Evolutionary conservation across 2,888 invertebrate species (phyloP).

Genomic region (Drosophila imparisetae): DNA sequence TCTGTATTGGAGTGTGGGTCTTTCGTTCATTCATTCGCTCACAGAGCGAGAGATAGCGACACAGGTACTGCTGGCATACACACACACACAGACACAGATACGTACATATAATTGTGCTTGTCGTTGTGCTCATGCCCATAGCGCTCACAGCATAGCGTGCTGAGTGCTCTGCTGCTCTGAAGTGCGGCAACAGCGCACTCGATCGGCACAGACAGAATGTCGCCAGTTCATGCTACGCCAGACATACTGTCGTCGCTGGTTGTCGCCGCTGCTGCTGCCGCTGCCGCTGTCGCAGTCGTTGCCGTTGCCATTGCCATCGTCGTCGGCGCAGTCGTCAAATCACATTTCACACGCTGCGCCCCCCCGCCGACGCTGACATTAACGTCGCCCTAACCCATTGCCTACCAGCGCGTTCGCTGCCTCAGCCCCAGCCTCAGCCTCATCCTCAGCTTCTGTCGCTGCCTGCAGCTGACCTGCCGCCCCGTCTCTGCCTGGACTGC

Average conservation of each 20-base stretch:
- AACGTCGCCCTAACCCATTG: conserved; percentile 35
- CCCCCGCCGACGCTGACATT: conserved; percentile 26
- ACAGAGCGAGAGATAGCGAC: conserved; percentile 15
- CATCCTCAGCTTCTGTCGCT: conserved; percentile 8
- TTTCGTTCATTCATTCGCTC: conserved; percentile 46
- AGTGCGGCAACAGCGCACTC: conserved; percentile 88
- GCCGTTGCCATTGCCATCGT: conserved; percentile 19
- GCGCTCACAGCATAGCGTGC: conserved; percentile 47
- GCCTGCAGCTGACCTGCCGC: conserved; percentile 39
- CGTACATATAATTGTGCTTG: background rate
- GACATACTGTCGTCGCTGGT: conserved; percentile 89
- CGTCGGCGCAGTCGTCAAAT: conserved; percentile 58
- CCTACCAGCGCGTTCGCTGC: conserved; percentile 23
- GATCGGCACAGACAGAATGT: conserved; percentile 96
- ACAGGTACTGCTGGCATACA: conserved; percentile 24
- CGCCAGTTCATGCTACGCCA: conserved; percentile 93
- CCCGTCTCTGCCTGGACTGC: conserved; percentile 29
- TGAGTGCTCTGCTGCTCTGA: conserved; percentile 49
- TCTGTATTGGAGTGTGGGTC: conserved; percentile 37
- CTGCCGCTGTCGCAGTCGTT: conserved; percentile 19
- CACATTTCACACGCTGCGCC: conserved; percentile 57
- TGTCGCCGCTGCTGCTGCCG: conserved; percentile 53
- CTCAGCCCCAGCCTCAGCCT: conserved; percentile 1
- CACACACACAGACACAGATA: background rate
- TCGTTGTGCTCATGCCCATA: conserved; percentile 47